These are phyloP conservation scores for Gisinianus flammeolus DNA, from an alignment of 2,888 invertebrate genomes.

Conservation along the genomic window DNA sequence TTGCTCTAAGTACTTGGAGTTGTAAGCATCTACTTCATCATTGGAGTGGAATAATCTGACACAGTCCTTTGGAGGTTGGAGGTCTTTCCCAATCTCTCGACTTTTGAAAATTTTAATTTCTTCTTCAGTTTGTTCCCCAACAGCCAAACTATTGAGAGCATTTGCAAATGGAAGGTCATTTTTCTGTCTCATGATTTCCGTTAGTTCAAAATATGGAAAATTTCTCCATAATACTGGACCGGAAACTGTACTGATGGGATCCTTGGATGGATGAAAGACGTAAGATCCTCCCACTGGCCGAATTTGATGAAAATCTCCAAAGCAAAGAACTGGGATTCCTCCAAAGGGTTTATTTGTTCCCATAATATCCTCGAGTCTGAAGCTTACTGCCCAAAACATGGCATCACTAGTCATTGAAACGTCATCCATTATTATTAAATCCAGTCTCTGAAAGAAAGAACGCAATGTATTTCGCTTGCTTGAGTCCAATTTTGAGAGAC, in stretches of 20 bases:
- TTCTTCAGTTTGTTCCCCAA: constrained; percentile 33
- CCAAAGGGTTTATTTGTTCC: constrained; percentile 9
- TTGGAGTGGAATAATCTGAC: constrained; percentile 37
- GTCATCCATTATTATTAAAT: constrained; percentile 50
- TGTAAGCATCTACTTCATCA: constrained; percentile 29
- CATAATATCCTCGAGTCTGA: constrained; percentile 40
- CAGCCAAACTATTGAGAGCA: constrained; percentile 47
- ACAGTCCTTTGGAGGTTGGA: constrained; percentile 26
- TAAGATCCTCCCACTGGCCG: constrained; percentile 46
- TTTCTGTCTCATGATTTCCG: constrained; percentile 50
- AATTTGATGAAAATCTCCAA: constrained; percentile 47
- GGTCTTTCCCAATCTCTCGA: constrained; percentile 10
- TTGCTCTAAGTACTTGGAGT: background rate
- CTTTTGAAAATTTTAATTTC: constrained; percentile 38
- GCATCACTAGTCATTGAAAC: constrained; percentile 41
- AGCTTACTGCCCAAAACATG: constrained; percentile 34
- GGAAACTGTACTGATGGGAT: background rate
- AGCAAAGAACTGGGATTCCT: constrained; percentile 31
- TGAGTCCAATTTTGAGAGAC: background rate
- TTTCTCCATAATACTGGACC: constrained; percentile 37
- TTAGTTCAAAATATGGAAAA: constrained; percentile 42
- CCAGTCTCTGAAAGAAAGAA: background rate
- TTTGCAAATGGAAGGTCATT: constrained; percentile 44
- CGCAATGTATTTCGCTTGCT: constrained; percentile 10
- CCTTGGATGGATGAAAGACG: constrained; percentile 31